Conservation (phyloP, 2,797 vertebrate genomes). For the Anguilla megastoma region DNA sequence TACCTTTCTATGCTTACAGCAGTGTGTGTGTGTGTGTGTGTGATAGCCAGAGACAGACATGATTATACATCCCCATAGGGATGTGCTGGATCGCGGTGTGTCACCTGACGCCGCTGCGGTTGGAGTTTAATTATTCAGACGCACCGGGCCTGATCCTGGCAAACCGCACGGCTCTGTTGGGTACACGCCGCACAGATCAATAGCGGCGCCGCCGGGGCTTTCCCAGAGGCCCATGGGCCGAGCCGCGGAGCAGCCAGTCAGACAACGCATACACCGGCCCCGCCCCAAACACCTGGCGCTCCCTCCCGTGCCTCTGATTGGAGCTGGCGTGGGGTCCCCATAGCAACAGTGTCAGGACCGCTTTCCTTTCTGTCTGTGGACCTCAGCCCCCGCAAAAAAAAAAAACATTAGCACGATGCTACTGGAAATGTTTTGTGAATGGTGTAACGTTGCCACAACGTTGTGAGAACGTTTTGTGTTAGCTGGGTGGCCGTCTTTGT, state of each 20-base stretch:
- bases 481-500: not conserved
- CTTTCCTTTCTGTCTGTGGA: not conserved
- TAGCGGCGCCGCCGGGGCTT: not conserved
- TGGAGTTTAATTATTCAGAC: constrained; percentile 4
- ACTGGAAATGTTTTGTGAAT: too few relatives aligned
- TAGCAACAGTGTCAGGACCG: not conserved
- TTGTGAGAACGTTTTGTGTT: too few relatives aligned
- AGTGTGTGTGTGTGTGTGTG: not conserved
- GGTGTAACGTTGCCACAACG: too few relatives aligned
- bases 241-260: not conserved
- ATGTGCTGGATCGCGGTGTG: not conserved
- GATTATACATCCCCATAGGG: not conserved
- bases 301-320: not conserved
- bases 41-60: not conserved
- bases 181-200: not conserved
- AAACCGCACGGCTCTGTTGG: not conserved
- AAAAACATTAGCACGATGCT: too few relatives aligned
- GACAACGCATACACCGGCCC: not conserved
- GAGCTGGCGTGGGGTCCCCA: not conserved
- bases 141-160: not conserved
- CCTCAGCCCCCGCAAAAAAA: not conserved
- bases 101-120: not conserved
- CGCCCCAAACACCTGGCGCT: too few relatives aligned
- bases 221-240: not conserved
- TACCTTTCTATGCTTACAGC: too few relatives aligned